Percentiles rank a stretch among this genome's conserved stretches.
These are phyloP conservation scores for Urocyon cinereoargenteus DNA, from an alignment of 2,797 vertebrate genomes.

Conservation along the genomic window DNA sequence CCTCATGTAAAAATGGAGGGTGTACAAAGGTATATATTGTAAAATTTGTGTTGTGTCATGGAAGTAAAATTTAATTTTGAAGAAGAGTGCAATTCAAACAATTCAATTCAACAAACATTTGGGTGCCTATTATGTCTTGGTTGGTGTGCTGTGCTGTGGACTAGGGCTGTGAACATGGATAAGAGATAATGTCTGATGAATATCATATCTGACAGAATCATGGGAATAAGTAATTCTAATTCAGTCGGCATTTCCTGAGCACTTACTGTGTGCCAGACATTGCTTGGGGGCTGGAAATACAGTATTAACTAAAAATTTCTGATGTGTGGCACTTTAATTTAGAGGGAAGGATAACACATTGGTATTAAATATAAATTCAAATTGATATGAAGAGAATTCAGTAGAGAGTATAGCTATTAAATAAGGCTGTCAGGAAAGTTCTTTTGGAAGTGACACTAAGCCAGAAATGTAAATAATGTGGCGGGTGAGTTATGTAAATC, in stretches of 20 bases:
- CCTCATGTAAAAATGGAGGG: conserved; percentile 96
- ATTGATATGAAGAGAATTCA: not conserved
- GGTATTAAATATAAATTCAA: not conserved
- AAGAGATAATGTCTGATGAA: not conserved
- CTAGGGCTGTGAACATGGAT: not conserved
- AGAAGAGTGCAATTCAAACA: not conserved
- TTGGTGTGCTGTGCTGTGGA: not conserved
- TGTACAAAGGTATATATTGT: conserved; percentile 93
- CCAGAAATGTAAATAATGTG: not conserved
- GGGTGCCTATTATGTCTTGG: not conserved
- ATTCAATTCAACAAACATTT: conserved; percentile 47
- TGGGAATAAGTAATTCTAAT: not conserved
- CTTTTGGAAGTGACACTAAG: not conserved
- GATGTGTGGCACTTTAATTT: not conserved
- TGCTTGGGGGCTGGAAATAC: not conserved
- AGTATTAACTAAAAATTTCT: not conserved
- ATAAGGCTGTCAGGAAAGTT: not conserved
- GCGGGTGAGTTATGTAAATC: not conserved
- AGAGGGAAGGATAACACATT: not conserved
- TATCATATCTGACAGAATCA: not conserved
- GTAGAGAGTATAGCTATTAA: not conserved
- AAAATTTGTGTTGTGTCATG: conserved; percentile 17
- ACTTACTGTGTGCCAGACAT: not conserved
- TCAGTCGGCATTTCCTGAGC: not conserved
- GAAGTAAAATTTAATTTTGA: conserved; percentile 36